Conservation (phyloP, 2,113 vertebrate genomes). For the Pelmatolapia mariae region DNA sequence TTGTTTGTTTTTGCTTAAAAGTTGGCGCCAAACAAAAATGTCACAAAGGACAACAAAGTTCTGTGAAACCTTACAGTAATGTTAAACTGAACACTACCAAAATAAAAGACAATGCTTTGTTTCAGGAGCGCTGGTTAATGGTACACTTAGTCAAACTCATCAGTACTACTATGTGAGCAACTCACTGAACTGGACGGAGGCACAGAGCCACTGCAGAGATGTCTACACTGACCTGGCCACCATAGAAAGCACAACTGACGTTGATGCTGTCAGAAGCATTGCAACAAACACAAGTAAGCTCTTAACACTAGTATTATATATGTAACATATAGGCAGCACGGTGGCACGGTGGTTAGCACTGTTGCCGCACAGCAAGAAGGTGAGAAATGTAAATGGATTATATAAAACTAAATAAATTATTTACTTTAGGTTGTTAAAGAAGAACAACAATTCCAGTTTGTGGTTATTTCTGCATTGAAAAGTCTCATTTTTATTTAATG, state of each 20-base stretch:
- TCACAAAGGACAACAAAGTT: neutral
- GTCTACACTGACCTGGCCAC: slow-evolving; percentile 29
- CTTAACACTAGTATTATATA: rapidly evolving
- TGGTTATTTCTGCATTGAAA: neutral
- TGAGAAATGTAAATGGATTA: too few species aligned
- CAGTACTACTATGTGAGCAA: slow-evolving; percentile 7
- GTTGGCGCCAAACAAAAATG: neutral
- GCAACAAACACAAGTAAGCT: neutral
- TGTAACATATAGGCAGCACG: neutral
- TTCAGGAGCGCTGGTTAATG: neutral
- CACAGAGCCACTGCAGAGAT: slow-evolving; percentile 21
- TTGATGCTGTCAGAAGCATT: neutral
- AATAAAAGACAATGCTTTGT: neutral
- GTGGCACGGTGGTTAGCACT: too few species aligned
- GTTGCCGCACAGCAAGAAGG: too few species aligned
- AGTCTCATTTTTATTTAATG: neutral
- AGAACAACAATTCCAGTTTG: neutral
- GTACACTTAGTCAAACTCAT: neutral
- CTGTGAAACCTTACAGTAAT: neutral
- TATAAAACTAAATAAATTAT: neutral
- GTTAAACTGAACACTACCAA: neutral
- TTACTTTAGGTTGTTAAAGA: neutral
- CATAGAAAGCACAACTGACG: neutral
- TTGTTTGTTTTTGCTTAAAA: neutral
- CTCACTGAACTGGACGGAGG: neutral